Evolutionary conservation across 2,888 invertebrate genomes (phyloP), one percentile per base, ranked within the genome.

Genomic region (Spodoptera picta): DNA sequence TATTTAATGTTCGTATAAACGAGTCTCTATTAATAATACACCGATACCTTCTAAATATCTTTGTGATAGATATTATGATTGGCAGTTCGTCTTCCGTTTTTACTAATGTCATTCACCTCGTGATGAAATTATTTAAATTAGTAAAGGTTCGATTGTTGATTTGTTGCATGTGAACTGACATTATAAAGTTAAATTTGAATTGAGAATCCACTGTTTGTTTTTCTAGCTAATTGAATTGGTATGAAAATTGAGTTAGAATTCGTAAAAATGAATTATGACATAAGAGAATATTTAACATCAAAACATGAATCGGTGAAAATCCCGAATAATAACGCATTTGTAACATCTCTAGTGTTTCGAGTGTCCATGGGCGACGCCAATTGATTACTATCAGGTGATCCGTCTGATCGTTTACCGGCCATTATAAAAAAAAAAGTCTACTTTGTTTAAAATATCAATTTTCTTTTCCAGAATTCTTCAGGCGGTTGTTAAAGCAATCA

Each of bases 401-500:
- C 19, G 19, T 19, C 19, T 19, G 19, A 1, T 19, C 19, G 19
- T 19, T 19, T 19, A 19, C 19, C 19, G 19, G 19, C 19, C 19
- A 19, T 19, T 19, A 19, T 19, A 1, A 19, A 19, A 19, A 19
- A 19, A 19, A 19, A 19, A 1, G 19, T 19, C 19, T 19, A 19
- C 19, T 19, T 19, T 19, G 1, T 19, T 19, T 19, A 19, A 19
- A 19, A 19, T 19, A 19, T 2, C 19, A 19, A 19, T 73, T 68
- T 80, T 79, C 77, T 83, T 82, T 95, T 95, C n/a, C 96, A 98
- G 99, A 97, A 84, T 97, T 98, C 92, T 99, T 99, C 95, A 96
- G 96, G 82, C 97, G 97, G 77, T 96, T 99, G 82, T 95, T 99
- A 89, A 95, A 96, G 79, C 96, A 97, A 76, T 98, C 98, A 24